Base-by-base conservation (phyloP, 2,888 invertebrate genomes). In the Plutella xylostella region DNA sequence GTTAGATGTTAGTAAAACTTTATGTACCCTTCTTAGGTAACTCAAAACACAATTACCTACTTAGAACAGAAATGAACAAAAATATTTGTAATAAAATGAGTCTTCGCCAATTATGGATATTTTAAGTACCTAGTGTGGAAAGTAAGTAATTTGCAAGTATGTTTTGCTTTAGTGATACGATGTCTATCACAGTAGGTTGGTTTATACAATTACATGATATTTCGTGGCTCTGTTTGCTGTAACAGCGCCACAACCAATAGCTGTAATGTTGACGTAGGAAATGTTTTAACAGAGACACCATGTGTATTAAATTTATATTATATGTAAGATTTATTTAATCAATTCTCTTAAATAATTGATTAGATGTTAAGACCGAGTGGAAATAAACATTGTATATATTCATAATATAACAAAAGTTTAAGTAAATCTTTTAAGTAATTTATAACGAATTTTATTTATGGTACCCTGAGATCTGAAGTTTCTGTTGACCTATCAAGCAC, bases 351-450 rank as follows among this genome's bases (percentile, higher is more conserved):
- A 78, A 72, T 34, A 74, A 69, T 73, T 73, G 66, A 65, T 62
- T 80, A 80, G 78, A 65, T 66, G 59, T 50, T 77, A 79, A 77
- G 77, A 69, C 65, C 68, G 79, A 78, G 75, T 75, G 75, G 71
- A 75, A 72, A 68, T 66, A 68, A 76, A 77, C 71, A 72, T 72
- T 80, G 78, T 82, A 80, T 75, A 82, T 83, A 82, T 69, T 77
- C 30, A 20, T 79, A 74, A 76, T 66, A 79, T 73, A 78, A 76
- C 67, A 63, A 59, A 63, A 68, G 68, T 70, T 70, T 77, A 82
- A 80, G 79, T 76, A 84, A 80, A 84, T 72, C 75, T 80, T 77
- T 79, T 77, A 79, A 78, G 77, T 77, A 76, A 78, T 61, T 74
- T 71, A 71, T 60, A 55, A 57, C 65, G 77, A 65, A 73, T 82